phyloP scores from a whole-genome alignment of 2,888 invertebrate species.

The Crepidodera aurea region DNA sequence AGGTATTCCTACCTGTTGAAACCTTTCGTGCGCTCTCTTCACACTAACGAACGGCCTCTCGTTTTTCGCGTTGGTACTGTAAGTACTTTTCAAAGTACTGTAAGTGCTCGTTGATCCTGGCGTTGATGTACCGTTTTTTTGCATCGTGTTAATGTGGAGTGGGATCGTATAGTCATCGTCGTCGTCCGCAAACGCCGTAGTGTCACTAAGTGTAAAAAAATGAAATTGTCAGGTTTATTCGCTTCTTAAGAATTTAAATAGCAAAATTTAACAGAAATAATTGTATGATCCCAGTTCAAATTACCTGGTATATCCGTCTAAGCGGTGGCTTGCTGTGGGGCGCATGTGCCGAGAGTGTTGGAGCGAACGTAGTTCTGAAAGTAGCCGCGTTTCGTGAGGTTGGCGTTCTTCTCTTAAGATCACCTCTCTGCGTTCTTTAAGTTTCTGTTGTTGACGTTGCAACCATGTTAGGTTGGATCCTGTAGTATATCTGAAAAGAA shows the following conservation, averaged over 20 bases:
- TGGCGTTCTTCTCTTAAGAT: slow-evolving; percentile 76
- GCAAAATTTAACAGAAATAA: too few relatives aligned
- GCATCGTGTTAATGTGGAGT: slow-evolving; percentile 71
- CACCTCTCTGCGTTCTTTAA: slow-evolving; percentile 78
- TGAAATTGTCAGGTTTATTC: too few relatives aligned
- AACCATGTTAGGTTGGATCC: slow-evolving; percentile 73
- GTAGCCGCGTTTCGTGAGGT: slow-evolving; percentile 72
- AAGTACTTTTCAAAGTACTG: slow-evolving; percentile 45
- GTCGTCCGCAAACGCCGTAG: slow-evolving; percentile 80
- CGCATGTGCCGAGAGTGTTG: slow-evolving; percentile 60
- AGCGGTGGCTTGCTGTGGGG: slow-evolving; percentile 63
- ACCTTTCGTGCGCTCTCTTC: slow-evolving; percentile 65
- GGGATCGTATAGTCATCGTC: slow-evolving; percentile 76
- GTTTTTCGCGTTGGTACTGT: slow-evolving; percentile 54
- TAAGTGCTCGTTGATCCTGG: slow-evolving; percentile 43
- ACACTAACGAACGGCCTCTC: slow-evolving; percentile 73
- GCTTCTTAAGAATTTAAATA: too few relatives aligned
- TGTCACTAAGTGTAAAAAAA: slow-evolving; percentile 69
- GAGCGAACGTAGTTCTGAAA: slow-evolving; percentile 67
- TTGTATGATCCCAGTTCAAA: too few relatives aligned
- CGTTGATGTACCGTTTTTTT: slow-evolving; percentile 49
- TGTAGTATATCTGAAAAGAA: slow-evolving; percentile 52
- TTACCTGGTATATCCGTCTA: slow-evolving; percentile 73
- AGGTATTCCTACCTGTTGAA: slow-evolving; percentile 53
- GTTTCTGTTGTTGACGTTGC: slow-evolving; percentile 82